Conservation (phyloP, 2,113 vertebrate species). For the Cyanocitta stelleri region DNA sequence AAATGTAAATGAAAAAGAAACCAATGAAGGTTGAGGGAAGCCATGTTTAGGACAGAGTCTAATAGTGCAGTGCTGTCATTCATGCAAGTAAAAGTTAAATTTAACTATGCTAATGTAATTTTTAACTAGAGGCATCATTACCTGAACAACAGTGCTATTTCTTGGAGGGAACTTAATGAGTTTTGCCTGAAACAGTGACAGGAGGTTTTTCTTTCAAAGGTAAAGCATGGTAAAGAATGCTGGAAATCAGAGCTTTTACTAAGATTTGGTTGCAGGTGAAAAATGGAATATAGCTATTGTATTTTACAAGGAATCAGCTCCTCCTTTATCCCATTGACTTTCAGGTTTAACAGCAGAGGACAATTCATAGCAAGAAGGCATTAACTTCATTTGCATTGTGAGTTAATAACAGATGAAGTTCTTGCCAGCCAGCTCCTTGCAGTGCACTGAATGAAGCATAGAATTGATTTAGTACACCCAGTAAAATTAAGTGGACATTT, state of each 20-base stretch:
- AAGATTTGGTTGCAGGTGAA: not conserved
- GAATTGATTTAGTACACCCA: constrained; percentile 44
- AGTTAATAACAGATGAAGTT: constrained; percentile 5
- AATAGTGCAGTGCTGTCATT: not conserved
- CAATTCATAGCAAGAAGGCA: not conserved
- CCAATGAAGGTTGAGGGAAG: rapidly evolving
- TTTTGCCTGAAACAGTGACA: not conserved
- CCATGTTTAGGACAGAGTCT: not conserved
- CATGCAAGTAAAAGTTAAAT: not conserved
- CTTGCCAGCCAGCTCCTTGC: not conserved
- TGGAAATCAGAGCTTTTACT: not conserved
- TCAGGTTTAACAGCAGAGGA: not conserved
- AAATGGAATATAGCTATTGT: not conserved
- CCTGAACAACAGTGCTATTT: not conserved
- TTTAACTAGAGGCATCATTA: not conserved
- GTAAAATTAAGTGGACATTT: constrained; percentile 50
- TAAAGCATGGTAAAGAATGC: not conserved
- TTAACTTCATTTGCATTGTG: constrained; percentile 4
- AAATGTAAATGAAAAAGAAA: not conserved
- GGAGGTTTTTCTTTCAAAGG: not conserved
- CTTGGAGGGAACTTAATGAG: not conserved
- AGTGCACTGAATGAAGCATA: not conserved
- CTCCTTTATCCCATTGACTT: not conserved
- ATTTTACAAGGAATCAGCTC: not conserved
- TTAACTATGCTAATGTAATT: not conserved